phyloP scores from a whole-genome alignment of 2,113 vertebrate genomes.

The Thermophis baileyi region DNA sequence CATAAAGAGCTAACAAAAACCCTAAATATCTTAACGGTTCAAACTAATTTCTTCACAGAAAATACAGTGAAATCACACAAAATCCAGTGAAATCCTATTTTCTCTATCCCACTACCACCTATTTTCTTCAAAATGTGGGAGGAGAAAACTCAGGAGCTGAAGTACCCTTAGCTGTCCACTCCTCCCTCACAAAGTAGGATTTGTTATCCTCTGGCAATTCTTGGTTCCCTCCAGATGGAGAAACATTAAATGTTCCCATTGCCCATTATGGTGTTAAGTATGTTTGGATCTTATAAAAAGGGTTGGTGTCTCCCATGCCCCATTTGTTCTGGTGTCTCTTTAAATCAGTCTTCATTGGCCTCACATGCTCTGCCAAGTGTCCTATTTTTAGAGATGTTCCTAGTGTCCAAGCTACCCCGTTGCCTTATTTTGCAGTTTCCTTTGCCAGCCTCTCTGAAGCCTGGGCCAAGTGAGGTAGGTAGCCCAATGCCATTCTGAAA shows the following conservation, averaged over 20 bases:
- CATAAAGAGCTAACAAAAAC: background rate
- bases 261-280: background rate
- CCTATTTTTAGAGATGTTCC: conserved; percentile 32
- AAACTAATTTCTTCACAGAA: background rate
- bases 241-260: background rate
- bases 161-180: background rate
- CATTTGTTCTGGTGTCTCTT: conserved; percentile 5
- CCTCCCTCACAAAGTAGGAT: background rate
- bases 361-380: conserved; percentile 6
- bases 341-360: conserved; percentile 2
- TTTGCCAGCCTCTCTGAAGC: background rate
- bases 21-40: background rate
- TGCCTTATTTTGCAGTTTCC: conserved; percentile 20
- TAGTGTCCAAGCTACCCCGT: conserved; percentile 14
- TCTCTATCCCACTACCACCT: background rate
- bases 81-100: background rate
- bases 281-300: background rate
- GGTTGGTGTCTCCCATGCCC: background rate
- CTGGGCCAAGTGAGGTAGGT: background rate
- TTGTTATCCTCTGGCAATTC: background rate
- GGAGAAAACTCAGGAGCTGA: background rate
- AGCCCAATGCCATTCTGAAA: background rate
- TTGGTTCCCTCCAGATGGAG: background rate
- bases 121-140: background rate
- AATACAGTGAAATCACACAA: background rate